Evolutionary conservation across 35 echinoderm and acorn worm genomes (phyloP), one percentile per base, ranked within the genome.

Genomic region (Apostichopus californicus): DNA sequence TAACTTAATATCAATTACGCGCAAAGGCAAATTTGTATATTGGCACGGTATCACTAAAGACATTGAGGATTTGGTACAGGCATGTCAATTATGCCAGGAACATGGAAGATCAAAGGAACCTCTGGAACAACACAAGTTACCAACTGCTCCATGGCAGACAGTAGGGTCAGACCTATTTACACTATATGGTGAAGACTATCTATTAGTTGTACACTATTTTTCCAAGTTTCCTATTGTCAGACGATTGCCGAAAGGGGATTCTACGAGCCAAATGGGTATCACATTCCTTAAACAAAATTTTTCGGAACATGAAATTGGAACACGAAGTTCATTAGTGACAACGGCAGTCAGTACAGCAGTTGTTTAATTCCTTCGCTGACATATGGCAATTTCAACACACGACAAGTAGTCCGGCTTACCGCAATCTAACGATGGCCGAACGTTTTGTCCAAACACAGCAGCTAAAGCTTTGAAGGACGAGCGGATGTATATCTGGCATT

Each of bases 261-360:
- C 79, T 24, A 81, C 90, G 5, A 94, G 90, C 78, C 66, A 86
- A 77, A 91, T 60, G 56, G 83, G 95, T 9, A 91, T 98, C 8
- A 65, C 5, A 4, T 54, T 83, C n/a, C 90, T 93, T 5, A 98
- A 98, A 92, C 60, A 95, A 22, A 93, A 95, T 20, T 98, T 98
- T 75, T 91, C 92, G 25, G 89, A 95, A 53, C 94, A 95, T 75
- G 94, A 94, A 25, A 94, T 95, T 21, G 93, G 86, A 28, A 9
- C 1, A 9, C 1, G 6, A 94, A 90, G 79, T 9, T 97, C 11
- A 52, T 97, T 13, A 92, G 83, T 79, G 94, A 97, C 88, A 97
- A 97, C 73, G 94, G 91, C 73, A 94, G 91, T 66, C 92, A 93
- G 70, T 93, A 90, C 56, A 55, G 21, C 3, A 84, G 90, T 56